Conservation (phyloP, 1,140 invertebrate species). For the Samia ricini region DNA sequence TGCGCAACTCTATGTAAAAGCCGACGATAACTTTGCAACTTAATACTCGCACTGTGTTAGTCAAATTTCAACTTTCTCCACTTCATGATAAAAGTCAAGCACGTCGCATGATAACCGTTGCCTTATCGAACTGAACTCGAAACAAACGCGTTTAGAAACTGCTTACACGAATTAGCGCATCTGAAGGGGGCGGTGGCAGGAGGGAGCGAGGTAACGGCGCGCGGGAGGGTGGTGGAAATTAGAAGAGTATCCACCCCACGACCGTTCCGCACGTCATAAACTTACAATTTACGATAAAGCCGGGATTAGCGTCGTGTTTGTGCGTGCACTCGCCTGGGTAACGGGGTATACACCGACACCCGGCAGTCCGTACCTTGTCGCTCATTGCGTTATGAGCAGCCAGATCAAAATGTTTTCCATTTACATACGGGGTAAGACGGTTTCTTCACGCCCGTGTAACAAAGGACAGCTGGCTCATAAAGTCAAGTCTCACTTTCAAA, state of each 20-base stretch:
- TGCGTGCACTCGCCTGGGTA: constrained; percentile 60
- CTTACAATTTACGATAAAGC: constrained; percentile 76
- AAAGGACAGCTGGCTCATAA: too few species aligned
- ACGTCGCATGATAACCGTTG: constrained; percentile 26
- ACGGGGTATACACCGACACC: constrained; percentile 27
- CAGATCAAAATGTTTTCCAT: constrained; percentile 48
- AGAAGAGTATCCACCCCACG: constrained; percentile 61
- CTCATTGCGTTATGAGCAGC: constrained; percentile 7
- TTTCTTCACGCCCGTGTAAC: too few species aligned
- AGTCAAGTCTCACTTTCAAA: too few species aligned
- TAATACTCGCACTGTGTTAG: not conserved
- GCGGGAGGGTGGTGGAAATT: constrained; percentile 67
- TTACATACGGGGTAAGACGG: constrained; percentile 30
- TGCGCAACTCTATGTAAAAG: constrained; percentile 69
- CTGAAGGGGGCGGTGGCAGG: constrained; percentile 65
- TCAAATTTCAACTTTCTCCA: constrained; percentile 27
- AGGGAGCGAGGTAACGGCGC: too few species aligned
- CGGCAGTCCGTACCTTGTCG: constrained; percentile 9
- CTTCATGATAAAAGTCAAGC: constrained; percentile 20
- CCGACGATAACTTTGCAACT: constrained; percentile 58
- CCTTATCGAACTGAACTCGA: constrained; percentile 57
- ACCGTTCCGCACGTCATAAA: constrained; percentile 75
- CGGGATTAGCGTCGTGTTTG: constrained; percentile 75
- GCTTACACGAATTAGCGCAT: constrained; percentile 77
- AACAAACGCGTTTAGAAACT: constrained; percentile 74